Conservation (phyloP, 2,113 vertebrate genomes). For the Barbus barbus region DNA sequence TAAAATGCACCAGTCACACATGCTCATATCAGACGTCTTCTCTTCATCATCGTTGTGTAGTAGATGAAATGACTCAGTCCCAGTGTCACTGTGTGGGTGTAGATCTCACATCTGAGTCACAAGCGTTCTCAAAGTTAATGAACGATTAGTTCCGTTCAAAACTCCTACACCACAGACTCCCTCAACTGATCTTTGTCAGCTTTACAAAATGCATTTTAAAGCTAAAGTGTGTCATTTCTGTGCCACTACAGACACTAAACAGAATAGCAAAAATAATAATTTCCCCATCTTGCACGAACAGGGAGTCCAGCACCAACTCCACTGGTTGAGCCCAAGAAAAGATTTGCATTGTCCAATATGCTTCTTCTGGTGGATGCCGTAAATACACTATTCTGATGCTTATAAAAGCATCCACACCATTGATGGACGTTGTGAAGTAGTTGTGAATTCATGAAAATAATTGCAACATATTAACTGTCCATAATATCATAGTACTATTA, state of each 20-base stretch:
- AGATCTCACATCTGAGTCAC: conserved; percentile 28
- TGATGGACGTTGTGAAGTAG: background rate
- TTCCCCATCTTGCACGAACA: background rate
- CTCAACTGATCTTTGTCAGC: background rate
- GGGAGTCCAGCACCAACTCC: background rate
- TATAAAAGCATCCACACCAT: background rate
- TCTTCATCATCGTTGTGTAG: conserved; percentile 1
- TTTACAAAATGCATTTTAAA: background rate
- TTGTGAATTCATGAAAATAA: background rate
- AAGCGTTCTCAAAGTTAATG: conserved; percentile 20
- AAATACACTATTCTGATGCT: background rate
- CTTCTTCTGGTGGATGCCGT: background rate
- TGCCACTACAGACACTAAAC: background rate
- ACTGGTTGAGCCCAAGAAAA: background rate
- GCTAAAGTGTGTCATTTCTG: background rate
- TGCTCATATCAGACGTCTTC: background rate
- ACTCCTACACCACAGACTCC: conserved; percentile 28
- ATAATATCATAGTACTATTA: too few species aligned
- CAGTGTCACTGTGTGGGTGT: conserved; percentile 31
- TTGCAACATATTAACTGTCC: too few species aligned
- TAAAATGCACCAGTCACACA: background rate
- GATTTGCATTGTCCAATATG: background rate
- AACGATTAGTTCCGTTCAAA: conserved; percentile 28
- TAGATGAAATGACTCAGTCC: conserved; percentile 16
- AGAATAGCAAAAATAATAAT: background rate